phyloP scores from a whole-genome alignment of 2,888 invertebrate species.

The Charanyca ferruginea region DNA sequence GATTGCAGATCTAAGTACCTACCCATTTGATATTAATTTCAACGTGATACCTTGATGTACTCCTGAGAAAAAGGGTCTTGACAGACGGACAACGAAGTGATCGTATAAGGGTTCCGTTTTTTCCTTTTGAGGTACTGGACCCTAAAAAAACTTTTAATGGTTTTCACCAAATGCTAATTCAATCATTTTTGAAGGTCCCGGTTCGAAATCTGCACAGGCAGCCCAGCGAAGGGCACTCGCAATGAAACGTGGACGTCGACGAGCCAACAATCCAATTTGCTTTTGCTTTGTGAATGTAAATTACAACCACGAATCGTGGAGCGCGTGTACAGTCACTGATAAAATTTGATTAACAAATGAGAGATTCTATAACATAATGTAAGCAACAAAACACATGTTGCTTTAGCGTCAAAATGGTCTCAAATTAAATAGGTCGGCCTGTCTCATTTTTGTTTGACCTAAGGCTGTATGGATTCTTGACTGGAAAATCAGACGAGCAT shows the following conservation, averaged over 20 bases:
- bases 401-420: constrained; percentile 12
- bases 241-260: constrained; percentile 55
- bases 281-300: constrained; percentile 72
- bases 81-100: too few relatives aligned
- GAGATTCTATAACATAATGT: constrained; percentile 53
- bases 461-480: not conserved
- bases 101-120: too few relatives aligned
- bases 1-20: too few relatives aligned
- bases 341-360: constrained; percentile 67
- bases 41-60: too few relatives aligned
- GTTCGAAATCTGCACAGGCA: constrained; percentile 24
- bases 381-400: constrained; percentile 43
- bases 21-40: too few relatives aligned
- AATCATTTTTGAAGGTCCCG: constrained; percentile 10
- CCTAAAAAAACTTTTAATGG: too few relatives aligned
- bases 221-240: constrained; percentile 43
- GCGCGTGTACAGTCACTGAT: constrained; percentile 58
- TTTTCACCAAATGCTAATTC: not conserved
- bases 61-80: too few relatives aligned
- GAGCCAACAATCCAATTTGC: constrained; percentile 77
- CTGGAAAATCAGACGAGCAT: not conserved
- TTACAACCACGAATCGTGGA: constrained; percentile 71
- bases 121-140: too few relatives aligned
- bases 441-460: not conserved
- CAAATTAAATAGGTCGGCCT: constrained; percentile 9